Evolutionary conservation across 1,140 invertebrate species (phyloP), one percentile per base, ranked within the genome.

Genomic region (Rhynchophorus ferrugineus): DNA sequence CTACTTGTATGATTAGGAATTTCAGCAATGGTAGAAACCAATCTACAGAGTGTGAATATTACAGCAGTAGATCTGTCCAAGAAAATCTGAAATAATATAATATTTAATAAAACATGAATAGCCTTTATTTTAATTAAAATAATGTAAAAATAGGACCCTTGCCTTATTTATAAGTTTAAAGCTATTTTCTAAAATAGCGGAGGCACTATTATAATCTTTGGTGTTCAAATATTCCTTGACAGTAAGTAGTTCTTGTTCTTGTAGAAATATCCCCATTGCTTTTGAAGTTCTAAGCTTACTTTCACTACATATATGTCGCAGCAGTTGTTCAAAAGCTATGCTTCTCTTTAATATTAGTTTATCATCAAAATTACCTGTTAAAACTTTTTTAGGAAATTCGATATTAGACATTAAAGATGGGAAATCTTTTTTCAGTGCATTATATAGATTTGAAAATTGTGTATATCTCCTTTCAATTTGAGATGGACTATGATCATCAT

Each of bases 351-450:
- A 77, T 58, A 90, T 88, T 22, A 87, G 72, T 54, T 78, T 79
- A 18, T 79, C 74, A 34, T 79, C 80, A 67, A 89, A 90, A 67
- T 90, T 90, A 1, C 86, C 85, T 39, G 85, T 69, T 7, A 88
- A 61, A 14, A 64, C 79, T 70, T 89, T 89, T 61, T 80, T 82
- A 5, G 87, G 87, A 70, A 89, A 89, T 44, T 73, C 69, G 3
- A 85, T 65, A 34, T 66, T 69, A 43, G 66, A 66, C 66, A 88
- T 69, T 38, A 80, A 61, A 11, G 71, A 37, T 3, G 83, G 79
- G 69, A 76, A 76, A 37, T 77, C 74, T 49, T 78, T 79, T 56
- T 75, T 78, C 2, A 89, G 66, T 2, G 71, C 67, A 57, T 76
- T 74, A 66, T 82, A 85, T 2, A 89, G 70, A 45, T 78, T 76